Conservation (phyloP, 2,797 vertebrate genomes). For the Chaenodraco wilsoni region DNA sequence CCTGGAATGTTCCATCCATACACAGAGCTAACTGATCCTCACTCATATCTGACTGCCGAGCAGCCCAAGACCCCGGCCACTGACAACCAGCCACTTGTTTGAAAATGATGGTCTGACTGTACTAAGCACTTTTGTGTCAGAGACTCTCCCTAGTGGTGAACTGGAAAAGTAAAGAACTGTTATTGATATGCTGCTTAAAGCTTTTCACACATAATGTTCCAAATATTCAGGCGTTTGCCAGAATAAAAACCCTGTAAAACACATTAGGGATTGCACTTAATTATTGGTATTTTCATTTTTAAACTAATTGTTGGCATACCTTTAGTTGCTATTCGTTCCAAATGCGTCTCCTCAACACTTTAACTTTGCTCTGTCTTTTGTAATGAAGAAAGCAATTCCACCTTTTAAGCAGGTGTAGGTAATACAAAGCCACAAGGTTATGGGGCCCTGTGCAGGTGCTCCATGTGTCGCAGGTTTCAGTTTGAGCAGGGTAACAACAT, state of each 20-base stretch:
- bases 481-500: slow-evolving; percentile 22
- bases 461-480: slow-evolving; percentile 26
- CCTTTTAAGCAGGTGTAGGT: slow-evolving; percentile 14
- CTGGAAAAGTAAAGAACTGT: slow-evolving; percentile 3
- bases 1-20: slow-evolving; percentile 66
- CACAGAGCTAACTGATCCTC: slow-evolving; percentile 41
- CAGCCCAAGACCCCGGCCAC: slow-evolving; percentile 22
- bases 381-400: neutral
- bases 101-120: slow-evolving; percentile 11
- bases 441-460: neutral
- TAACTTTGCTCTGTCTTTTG: neutral
- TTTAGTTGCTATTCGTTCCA: slow-evolving; percentile 6
- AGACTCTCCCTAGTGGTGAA: slow-evolving; percentile 63
- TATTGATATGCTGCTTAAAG: neutral
- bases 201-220: neutral
- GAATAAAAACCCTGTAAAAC: neutral
- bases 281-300: neutral
- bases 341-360: neutral
- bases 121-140: slow-evolving; percentile 4
- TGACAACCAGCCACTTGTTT: slow-evolving; percentile 42
- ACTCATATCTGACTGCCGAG: slow-evolving; percentile 40
- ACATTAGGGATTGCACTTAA: neutral
- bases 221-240: neutral
- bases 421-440: slow-evolving; percentile 16
- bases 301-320: slow-evolving; percentile 11